Base-by-base conservation (phyloP, 1,140 invertebrate species). In the Drosophila ercepeae region DNA sequence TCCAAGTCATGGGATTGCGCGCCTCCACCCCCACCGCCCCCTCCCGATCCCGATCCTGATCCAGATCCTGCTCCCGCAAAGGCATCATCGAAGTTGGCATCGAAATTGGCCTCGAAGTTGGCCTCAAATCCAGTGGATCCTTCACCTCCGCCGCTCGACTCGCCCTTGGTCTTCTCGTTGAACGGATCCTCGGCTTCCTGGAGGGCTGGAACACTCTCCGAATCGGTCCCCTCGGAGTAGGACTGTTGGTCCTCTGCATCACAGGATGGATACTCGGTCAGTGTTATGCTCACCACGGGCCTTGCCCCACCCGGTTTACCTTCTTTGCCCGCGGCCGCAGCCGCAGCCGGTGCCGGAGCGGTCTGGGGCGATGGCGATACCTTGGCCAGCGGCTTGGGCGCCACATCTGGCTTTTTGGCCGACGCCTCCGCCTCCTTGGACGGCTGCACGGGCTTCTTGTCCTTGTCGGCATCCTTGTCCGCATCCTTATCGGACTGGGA, bases 291-390 rank as follows among this genome's bases (percentile, higher is more conserved):
- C 55, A 74, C 63, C 70, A 53, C 54, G 18, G 78, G 44, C 52
- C 51, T 44, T 18, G 41, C 78, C 54, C 49, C 81, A 49, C 36
- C 19, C 23, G 42, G 23, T 19, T 82, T 82, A 89, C 89, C 67
- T 79, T 75, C 68, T 67, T 79, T 82, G 48, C 64, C 61, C 32
- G 70, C 58, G 18, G 54, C 36, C 23, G 45, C 79, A 46, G 67
- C 61, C 32, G 70, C 58, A 21, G 54, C 36, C 23, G 45, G 78
- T 41, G 67, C 61, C 32, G 70, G 57, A 32, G 54, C 32, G 29
- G 45, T 92, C 92, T 55, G 92, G 55, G 64, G 92, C 92, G 45
- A 91, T 89, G 61, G 92, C 92, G 48, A 91, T 83, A 32, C 92
- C 90, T 34, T 89, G 76, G 34, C 89, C 84, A 60, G 89, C 82